Conservation (phyloP, 2,888 invertebrate species). For the Drosophila acutilabella region DNA sequence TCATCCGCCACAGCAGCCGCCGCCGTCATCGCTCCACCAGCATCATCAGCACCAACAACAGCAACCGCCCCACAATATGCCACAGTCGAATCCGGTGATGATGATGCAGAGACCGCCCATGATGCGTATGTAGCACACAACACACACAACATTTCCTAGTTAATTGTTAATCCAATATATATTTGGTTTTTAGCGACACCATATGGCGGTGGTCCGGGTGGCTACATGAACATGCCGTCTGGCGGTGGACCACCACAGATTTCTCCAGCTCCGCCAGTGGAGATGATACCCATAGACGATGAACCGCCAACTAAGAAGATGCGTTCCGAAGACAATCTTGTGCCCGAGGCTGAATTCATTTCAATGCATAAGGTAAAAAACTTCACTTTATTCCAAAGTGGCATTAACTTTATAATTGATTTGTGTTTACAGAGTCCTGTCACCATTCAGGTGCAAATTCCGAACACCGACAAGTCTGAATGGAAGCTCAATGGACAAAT, state of each 20-base stretch:
- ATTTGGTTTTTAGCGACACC: constrained; percentile 83
- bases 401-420: not conserved
- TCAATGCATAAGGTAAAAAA: constrained; percentile 87
- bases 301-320: constrained; percentile 95
- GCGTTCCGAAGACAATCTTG: constrained; percentile 95
- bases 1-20: constrained; percentile 26
- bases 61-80: constrained; percentile 69
- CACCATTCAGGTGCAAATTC: constrained; percentile 92
- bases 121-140: constrained; percentile 81
- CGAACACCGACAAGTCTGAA: constrained; percentile 95
- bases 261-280: constrained; percentile 86
- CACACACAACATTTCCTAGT: not conserved
- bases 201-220: constrained; percentile 80
- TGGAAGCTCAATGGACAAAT: constrained; percentile 98
- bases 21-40: constrained; percentile 38
- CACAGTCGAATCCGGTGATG: constrained; percentile 83
- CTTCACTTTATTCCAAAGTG: not conserved
- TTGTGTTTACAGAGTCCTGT: constrained; percentile 88
- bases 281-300: constrained; percentile 88
- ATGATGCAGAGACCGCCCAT: constrained; percentile 85
- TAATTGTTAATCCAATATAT: not conserved
- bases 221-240: constrained; percentile 85
- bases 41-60: constrained; percentile 52
- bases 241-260: constrained; percentile 78
- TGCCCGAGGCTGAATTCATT: constrained; percentile 94